These are phyloP conservation scores for Agrypnia vestita DNA, from an alignment of 1,140 invertebrate genomes.

Conservation along the genomic window DNA sequence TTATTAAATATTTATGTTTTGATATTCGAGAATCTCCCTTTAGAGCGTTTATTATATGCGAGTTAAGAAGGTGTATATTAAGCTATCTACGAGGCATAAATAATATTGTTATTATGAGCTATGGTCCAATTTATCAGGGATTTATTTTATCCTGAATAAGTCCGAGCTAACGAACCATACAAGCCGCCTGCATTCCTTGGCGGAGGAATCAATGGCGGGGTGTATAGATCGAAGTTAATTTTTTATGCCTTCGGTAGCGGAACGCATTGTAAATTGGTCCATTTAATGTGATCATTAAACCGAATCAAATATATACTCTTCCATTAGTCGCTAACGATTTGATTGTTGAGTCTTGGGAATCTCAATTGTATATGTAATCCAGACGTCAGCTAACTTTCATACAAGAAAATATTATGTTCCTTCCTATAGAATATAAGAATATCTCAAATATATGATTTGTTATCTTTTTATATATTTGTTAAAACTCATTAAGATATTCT, in stretches of 20 bases:
- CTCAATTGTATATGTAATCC: constrained; percentile 16
- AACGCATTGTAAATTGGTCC: constrained; percentile 56
- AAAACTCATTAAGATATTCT: too few species aligned
- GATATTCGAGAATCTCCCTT: too few species aligned
- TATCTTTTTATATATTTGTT: too few species aligned
- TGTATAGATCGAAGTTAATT: constrained; percentile 29
- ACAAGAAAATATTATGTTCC: too few species aligned
- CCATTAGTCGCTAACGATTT: constrained; percentile 57
- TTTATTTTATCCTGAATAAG: constrained; percentile 8
- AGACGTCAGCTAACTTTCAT: neutral
- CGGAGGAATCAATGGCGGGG: constrained; percentile 47
- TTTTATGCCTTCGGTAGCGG: constrained; percentile 48
- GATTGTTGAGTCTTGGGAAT: constrained; percentile 45
- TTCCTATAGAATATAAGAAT: too few species aligned
- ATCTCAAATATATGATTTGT: too few species aligned
- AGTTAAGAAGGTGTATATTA: too few species aligned
- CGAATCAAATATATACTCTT: constrained; percentile 57
- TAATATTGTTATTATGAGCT: too few species aligned
- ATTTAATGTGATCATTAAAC: constrained; percentile 59
- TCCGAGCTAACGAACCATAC: constrained; percentile 17
- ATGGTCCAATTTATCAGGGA: neutral
- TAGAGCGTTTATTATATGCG: too few species aligned
- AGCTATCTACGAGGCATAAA: too few species aligned
- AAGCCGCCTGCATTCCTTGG: constrained; percentile 23
- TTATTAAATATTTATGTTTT: too few species aligned